Conservation (phyloP, 2,797 vertebrate species). For the Hypotaenidia okinawae region DNA sequence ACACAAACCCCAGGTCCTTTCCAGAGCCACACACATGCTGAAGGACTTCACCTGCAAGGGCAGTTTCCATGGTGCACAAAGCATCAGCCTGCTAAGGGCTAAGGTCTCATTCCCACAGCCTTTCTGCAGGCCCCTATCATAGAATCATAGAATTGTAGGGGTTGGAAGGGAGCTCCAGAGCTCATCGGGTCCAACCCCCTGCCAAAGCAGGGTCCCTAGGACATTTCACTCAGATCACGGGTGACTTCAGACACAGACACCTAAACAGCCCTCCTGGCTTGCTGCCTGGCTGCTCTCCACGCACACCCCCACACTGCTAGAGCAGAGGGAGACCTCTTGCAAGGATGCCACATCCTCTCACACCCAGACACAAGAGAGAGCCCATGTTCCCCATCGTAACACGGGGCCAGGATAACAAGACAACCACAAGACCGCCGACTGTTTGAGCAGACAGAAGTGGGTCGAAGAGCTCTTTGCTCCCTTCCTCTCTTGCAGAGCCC, state of each 20-base stretch:
- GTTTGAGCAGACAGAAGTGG: neutral
- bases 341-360: neutral
- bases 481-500: neutral
- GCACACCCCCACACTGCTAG: neutral
- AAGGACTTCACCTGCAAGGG: neutral
- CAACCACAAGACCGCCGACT: neutral
- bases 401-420: neutral
- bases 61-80: accelerated
- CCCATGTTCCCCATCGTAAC: accelerated
- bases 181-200: no score
- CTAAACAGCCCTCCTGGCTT: neutral
- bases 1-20: neutral
- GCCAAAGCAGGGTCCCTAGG: no score
- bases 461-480: neutral
- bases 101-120: neutral
- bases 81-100: neutral
- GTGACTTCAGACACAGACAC: no score
- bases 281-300: neutral
- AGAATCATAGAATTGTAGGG: no score
- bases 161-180: no score
- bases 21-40: neutral
- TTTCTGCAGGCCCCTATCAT: no score
- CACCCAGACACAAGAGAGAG: accelerated
- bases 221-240: no score
- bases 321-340: neutral